A percentile compares a stretch with the other conserved stretches of the same genome.
phyloP scores from a whole-genome alignment of 64 coral and sea anemone species.

The Montipora capricornis region DNA sequence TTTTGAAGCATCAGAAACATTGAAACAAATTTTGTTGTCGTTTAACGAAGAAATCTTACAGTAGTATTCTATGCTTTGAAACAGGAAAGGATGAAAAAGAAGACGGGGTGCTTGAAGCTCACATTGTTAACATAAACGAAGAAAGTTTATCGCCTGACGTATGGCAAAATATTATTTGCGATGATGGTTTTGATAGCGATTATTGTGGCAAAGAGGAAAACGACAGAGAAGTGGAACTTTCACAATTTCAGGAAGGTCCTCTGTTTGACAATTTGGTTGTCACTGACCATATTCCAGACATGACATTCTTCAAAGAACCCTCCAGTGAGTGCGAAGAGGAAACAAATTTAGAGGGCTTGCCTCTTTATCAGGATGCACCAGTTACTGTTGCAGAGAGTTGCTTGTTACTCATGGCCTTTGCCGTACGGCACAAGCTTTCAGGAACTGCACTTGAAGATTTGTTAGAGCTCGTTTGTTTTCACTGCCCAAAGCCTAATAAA shows the following conservation, averaged over 20 bases:
- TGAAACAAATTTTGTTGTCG: too few relatives aligned
- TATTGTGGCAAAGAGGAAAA: not conserved
- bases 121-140: too few relatives aligned
- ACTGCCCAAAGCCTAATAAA: constrained; percentile 40
- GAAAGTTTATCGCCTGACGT: too few relatives aligned
- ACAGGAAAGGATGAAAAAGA: too few relatives aligned
- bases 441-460: too few relatives aligned
- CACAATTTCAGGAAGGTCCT: not conserved
- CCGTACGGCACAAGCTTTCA: constrained; percentile 8
- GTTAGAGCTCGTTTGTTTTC: not conserved
- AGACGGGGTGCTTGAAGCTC: too few relatives aligned
- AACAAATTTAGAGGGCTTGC: not conserved
- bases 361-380: constrained; percentile 22
- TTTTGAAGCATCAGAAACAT: too few relatives aligned
- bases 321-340: not conserved
- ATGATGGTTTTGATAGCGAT: not conserved
- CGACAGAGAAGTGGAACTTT: not conserved
- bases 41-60: too few relatives aligned
- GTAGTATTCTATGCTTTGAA: too few relatives aligned
- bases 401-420: constrained; percentile 7
- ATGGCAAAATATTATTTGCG: too few relatives aligned
- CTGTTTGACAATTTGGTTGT: constrained; percentile 9
- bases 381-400: too few relatives aligned
- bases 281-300: constrained; percentile 18
- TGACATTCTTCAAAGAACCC: constrained; percentile 4